These are phyloP conservation scores for Habrosyne pyritoides DNA, from an alignment of 2,888 invertebrate species.

Conservation along the genomic window DNA sequence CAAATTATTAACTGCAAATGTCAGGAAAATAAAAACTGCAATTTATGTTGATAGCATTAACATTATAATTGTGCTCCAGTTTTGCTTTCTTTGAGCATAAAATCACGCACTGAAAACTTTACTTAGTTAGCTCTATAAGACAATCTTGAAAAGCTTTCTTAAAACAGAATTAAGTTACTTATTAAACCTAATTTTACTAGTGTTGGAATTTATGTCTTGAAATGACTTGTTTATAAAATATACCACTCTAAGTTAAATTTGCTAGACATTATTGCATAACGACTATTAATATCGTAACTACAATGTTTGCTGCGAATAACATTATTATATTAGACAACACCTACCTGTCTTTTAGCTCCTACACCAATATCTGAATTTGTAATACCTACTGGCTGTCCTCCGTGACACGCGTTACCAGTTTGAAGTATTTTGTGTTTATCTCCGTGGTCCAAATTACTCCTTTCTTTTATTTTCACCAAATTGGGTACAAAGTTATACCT, in stretches of 20 bases:
- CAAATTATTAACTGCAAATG: neutral
- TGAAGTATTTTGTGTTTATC: too few species aligned
- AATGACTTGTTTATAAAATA: neutral
- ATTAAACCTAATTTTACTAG: neutral
- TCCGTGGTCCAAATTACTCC: too few species aligned
- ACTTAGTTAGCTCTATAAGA: neutral
- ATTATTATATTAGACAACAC: neutral
- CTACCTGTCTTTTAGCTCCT: neutral
- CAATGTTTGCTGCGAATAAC: neutral
- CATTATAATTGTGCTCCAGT: neutral
- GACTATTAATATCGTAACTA: neutral
- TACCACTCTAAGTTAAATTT: neutral
- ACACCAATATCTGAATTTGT: neutral
- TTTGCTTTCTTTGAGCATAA: neutral
- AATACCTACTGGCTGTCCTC: too few species aligned
- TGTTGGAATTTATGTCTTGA: neutral
- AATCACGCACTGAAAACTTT: neutral
- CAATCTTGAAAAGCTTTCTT: neutral
- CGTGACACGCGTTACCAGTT: too few species aligned
- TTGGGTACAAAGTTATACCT: too few species aligned
- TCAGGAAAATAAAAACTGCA: neutral
- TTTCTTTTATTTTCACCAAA: too few species aligned
- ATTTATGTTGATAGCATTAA: neutral
- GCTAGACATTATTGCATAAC: neutral
- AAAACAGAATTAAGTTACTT: neutral